Conservation (phyloP, 2,113 vertebrate genomes). For the Connochaetes taurinus region DNA sequence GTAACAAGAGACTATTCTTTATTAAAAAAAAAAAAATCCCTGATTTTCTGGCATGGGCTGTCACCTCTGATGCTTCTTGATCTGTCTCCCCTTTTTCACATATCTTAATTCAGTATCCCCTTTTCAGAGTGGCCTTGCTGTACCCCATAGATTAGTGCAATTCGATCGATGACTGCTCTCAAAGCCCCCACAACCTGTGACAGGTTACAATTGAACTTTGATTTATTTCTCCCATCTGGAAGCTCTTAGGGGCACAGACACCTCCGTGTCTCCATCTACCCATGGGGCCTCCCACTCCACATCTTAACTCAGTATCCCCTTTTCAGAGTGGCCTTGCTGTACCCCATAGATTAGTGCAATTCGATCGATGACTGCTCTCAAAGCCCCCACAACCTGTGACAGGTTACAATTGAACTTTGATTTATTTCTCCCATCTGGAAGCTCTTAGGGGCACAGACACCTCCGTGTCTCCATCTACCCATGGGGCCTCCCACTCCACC, state of each 20-base stretch:
- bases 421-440: neutral
- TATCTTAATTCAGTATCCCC: neutral
- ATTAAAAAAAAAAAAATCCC: neutral
- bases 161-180: fast-evolving
- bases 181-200: neutral
- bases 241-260: neutral
- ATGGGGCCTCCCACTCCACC: neutral
- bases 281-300: neutral
- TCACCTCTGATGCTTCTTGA: no score
- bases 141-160: neutral
- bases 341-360: neutral
- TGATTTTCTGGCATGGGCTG: neutral
- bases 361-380: fast-evolving
- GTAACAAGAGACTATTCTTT: neutral
- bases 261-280: neutral
- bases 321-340: neutral
- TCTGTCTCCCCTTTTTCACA: neutral
- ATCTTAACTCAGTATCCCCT: neutral
- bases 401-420: neutral
- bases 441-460: neutral
- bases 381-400: neutral
- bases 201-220: neutral
- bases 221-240: neutral
- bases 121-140: neutral
- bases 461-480: neutral